phyloP scores from a whole-genome alignment of 2,888 invertebrate genomes.

The Aspidiotus destructor region DNA sequence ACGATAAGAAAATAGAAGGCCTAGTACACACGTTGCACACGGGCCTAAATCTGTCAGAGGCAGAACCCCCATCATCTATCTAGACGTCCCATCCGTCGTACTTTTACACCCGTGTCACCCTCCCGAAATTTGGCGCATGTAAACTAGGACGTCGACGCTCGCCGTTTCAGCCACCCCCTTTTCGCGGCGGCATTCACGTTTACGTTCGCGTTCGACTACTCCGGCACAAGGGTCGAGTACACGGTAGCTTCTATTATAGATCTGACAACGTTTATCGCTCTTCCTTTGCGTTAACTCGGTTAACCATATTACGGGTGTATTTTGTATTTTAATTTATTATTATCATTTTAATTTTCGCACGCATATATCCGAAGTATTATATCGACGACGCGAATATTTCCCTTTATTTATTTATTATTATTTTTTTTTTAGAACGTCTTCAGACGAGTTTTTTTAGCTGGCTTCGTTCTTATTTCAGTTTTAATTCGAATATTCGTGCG shows the following conservation, averaged over 20 bases:
- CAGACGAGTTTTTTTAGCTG: no score
- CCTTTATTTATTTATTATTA: no score
- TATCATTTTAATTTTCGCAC: no score
- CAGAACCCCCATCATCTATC: slow-evolving; percentile 30
- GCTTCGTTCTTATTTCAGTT: no score
- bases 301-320: slow-evolving; percentile 1
- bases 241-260: slow-evolving; percentile 27
- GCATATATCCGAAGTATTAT: no score
- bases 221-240: slow-evolving; percentile 23
- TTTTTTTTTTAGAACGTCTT: no score
- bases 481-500: no score
- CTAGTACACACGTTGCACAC: slow-evolving; percentile 9
- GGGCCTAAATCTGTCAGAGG: slow-evolving; percentile 32
- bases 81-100: slow-evolving; percentile 21
- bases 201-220: slow-evolving; percentile 25
- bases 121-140: slow-evolving; percentile 29
- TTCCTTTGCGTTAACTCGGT: slow-evolving; percentile 27
- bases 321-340: no score
- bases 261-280: slow-evolving; percentile 28
- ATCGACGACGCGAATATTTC: no score
- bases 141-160: slow-evolving; percentile 24
- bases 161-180: slow-evolving; percentile 7
- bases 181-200: background rate
- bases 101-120: slow-evolving; percentile 27
- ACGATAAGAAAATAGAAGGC: slow-evolving; percentile 26